Evolutionary conservation across 2,888 invertebrate species (phyloP).

Genomic region (Pollenia angustigena): DNA sequence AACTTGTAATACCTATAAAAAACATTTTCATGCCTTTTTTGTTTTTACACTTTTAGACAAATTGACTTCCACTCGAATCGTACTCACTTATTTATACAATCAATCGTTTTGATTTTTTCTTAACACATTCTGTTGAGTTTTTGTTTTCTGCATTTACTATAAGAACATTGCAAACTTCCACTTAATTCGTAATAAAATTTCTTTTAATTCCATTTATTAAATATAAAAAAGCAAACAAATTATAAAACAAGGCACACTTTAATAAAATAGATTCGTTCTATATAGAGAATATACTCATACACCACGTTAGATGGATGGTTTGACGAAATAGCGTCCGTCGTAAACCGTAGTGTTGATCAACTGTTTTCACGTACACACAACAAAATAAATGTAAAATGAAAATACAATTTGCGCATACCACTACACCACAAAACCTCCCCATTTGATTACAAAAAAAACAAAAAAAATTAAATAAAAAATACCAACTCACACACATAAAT

Average conservation of each 20-base stretch:
- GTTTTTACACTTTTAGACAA: constrained; percentile 34
- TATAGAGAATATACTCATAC: constrained; percentile 47
- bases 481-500: constrained; percentile 27
- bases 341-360: constrained; percentile 70
- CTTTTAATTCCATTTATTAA: neutral
- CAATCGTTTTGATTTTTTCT: constrained; percentile 37
- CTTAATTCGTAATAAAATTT: constrained; percentile 47
- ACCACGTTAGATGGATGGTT: constrained; percentile 34
- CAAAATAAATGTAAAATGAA: constrained; percentile 70
- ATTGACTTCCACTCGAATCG: constrained; percentile 19
- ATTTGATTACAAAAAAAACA: constrained; percentile 33
- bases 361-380: constrained; percentile 72
- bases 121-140: constrained; percentile 27
- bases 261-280: constrained; percentile 56
- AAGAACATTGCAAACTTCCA: constrained; percentile 56
- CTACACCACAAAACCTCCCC: constrained; percentile 67
- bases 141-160: constrained; percentile 29
- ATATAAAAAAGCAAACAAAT: constrained; percentile 25
- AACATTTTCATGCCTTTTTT: constrained; percentile 24
- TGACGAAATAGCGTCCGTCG: constrained; percentile 65
- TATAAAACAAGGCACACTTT: constrained; percentile 65
- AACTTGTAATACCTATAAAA: neutral
- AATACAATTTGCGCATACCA: constrained; percentile 68
- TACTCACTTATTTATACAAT: constrained; percentile 26
- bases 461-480: constrained; percentile 3